Conservation (phyloP, 2,113 vertebrate species). For the chimpanzee (Pan troglodytes) region DNA sequence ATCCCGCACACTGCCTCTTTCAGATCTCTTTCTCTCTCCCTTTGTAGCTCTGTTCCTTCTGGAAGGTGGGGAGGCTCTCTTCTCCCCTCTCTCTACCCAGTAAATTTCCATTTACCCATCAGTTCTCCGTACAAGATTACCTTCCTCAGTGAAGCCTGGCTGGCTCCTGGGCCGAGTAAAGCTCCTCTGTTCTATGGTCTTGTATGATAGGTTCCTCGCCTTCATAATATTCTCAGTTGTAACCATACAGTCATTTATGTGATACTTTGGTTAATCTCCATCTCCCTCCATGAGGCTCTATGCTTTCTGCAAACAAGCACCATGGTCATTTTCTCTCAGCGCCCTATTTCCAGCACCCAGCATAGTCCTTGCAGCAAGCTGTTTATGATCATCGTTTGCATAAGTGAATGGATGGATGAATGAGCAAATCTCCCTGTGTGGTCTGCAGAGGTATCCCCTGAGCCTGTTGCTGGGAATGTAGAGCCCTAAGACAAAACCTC, state of each 20-base stretch:
- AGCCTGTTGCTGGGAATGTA: neutral
- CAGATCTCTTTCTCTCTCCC: neutral
- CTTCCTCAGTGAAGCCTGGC: neutral
- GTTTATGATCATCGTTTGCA: too few relatives aligned
- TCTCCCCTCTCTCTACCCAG: too few relatives aligned
- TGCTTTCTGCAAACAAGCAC: neutral
- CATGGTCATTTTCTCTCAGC: neutral
- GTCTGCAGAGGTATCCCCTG: neutral
- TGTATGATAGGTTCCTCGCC: neutral
- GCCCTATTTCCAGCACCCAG: neutral
- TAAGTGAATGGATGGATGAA: neutral
- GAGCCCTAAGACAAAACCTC: neutral
- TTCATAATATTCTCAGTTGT: neutral
- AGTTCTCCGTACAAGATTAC: too few relatives aligned
- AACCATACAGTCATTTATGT: neutral
- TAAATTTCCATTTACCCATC: neutral
- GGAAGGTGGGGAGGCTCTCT: rapidly evolving
- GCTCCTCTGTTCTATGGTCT: too few relatives aligned
- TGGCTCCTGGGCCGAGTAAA: neutral
- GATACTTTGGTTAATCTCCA: neutral
- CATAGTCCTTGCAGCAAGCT: neutral
- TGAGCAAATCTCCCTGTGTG: too few relatives aligned
- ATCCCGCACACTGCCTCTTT: neutral
- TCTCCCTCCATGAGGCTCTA: neutral
- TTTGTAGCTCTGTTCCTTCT: neutral